Evolutionary conservation across 2,113 vertebrate genomes (phyloP), one percentile per base, ranked within the genome.

Genomic region (Leptocoma aspasia): DNA sequence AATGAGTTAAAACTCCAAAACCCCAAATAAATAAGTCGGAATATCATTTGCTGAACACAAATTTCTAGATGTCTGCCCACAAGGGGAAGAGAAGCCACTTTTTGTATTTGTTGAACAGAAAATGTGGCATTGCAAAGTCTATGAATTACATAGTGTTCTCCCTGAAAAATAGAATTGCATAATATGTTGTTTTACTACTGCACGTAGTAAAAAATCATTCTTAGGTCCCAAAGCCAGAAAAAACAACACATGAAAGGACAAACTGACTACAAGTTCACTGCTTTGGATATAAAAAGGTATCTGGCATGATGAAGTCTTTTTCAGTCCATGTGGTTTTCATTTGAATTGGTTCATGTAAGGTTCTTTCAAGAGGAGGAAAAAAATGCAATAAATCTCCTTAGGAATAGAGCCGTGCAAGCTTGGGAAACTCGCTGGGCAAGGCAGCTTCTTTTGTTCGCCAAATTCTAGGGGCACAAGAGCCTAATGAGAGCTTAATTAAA

Each of bases 161-260:
- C 93, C 85, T 96, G 96, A 96, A 97, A 97, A 97, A 97, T 82
- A 96, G 92, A 95, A 96, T 97, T 97, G 97, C 97, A 97, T 98
- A 97, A 98, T 98, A 97, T 97, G 96, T 97, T 97, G 95, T 96
- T 97, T 97, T 97, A 98, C 97, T 97, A 97, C 97, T 96, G 96
- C 97, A 96, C 96, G 92, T 97, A 97, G 97, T 97, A 96, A 96
- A 97, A 97, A 97, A 96, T 96, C 96, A 97, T 95, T 97, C 97
- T 96, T 97, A 92, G 91, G 91, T 89, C 94, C 71, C 81, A 88
- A 96, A 95, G 97, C 96, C 96, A 97, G 97, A 95, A 97, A 97
- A 97, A 98, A 97, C 97, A 97, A 95, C 94, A 97, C 92, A 95
- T 97, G 95, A 97, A 97, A 96, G 94, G 96, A 96, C 95, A 96